Percentiles rank a stretch among this genome's conserved stretches.
These are phyloP conservation scores for Thera britannica DNA, from an alignment of 2,888 invertebrate genomes.

Conservation along the genomic window DNA sequence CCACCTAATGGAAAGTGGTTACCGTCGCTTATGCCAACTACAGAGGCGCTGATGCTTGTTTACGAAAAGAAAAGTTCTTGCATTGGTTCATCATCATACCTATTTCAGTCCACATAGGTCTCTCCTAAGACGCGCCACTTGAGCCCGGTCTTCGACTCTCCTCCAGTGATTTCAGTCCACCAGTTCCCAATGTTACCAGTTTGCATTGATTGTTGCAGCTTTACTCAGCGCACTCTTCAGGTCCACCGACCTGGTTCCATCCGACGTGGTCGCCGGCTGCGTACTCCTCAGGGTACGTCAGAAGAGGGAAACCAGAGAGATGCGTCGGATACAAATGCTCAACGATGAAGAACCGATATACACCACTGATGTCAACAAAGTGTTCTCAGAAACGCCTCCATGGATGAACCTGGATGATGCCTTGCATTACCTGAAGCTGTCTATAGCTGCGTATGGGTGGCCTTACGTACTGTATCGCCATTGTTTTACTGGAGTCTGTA, in stretches of 20 bases:
- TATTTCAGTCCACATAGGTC: too few species aligned
- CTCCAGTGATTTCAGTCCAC: too few species aligned
- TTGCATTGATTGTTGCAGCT: conserved; percentile 70
- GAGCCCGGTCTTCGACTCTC: too few species aligned
- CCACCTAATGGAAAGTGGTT: too few species aligned
- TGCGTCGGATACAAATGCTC: conserved; percentile 87
- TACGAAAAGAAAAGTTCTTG: too few species aligned
- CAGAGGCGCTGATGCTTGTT: too few species aligned
- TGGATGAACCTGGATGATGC: conserved; percentile 94
- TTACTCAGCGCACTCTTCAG: conserved; percentile 91
- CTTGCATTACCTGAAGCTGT: conserved; percentile 90
- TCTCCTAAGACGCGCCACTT: too few species aligned
- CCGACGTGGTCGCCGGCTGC: conserved; percentile 94
- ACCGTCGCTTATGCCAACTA: too few species aligned
- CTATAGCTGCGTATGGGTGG: conserved; percentile 95
- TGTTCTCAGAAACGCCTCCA: conserved; percentile 87
- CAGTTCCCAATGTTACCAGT: too few species aligned
- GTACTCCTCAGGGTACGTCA: conserved; percentile 92
- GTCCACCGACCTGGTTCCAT: conserved; percentile 94
- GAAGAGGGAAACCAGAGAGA: conserved; percentile 89
- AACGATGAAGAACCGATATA: conserved; percentile 88
- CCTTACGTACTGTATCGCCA: conserved; percentile 92
- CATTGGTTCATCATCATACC: too few species aligned
- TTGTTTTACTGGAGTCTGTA: conserved; percentile 90
- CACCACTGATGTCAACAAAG: conserved; percentile 84